Percentiles rank a stretch among this genome's conserved stretches.
Evolutionary conservation across 2,888 invertebrate genomes (phyloP).

Genomic region (Caenorhabditis parvicauda): DNA sequence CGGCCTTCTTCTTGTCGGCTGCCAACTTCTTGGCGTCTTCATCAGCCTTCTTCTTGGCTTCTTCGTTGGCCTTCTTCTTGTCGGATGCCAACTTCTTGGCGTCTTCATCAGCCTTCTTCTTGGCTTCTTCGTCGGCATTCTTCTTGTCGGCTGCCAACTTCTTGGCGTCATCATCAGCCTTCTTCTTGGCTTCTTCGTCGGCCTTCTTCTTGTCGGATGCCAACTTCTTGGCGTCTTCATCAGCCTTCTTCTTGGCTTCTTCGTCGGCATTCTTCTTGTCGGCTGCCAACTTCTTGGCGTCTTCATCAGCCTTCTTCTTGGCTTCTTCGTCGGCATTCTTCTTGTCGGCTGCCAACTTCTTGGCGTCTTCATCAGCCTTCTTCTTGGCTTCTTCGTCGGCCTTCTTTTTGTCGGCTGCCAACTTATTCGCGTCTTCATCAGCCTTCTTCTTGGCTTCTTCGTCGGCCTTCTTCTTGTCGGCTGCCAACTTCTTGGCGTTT

Average conservation of each 20-base stretch:
- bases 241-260: slow-evolving; percentile 6
- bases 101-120: slow-evolving; percentile 1
- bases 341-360: slow-evolving; percentile 1
- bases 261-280: slow-evolving; percentile 8
- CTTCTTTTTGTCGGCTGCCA: slow-evolving; percentile 2
- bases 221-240: neutral
- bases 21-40: neutral
- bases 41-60: neutral
- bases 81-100: neutral
- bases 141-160: slow-evolving; percentile 7
- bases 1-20: neutral
- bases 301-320: slow-evolving; percentile 8
- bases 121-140: neutral
- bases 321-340: slow-evolving; percentile 5
- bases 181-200: neutral
- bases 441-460: slow-evolving; percentile 1
- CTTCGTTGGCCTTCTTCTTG: slow-evolving; percentile 1
- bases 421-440: neutral
- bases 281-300: neutral
- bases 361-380: slow-evolving; percentile 6
- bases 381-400: slow-evolving; percentile 8
- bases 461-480: slow-evolving; percentile 6
- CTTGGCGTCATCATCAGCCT: slow-evolving; percentile 5
- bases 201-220: neutral
- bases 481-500: slow-evolving; percentile 1